Base-by-base conservation (phyloP, 2,888 invertebrate species). In the Watsonalla binaria region DNA sequence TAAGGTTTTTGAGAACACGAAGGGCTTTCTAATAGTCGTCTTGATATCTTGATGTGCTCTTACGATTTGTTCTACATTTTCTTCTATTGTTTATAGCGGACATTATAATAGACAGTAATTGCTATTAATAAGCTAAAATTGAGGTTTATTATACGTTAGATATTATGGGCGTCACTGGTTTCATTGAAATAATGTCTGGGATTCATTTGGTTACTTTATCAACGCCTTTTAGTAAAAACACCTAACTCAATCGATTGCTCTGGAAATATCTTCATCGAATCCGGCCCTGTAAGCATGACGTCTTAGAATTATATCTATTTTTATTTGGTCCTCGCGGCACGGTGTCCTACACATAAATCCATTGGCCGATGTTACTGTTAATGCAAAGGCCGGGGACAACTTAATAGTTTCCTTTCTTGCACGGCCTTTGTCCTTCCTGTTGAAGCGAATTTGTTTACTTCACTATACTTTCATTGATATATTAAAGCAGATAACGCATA, bases 391-490 rank as follows among this genome's bases (percentile, higher is more conserved):
- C 70, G 78, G 72, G 76, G 89, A 89, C 87, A 87, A 83, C 74
- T 88, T 89, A 84, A 89, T 88, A 81, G 86, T 82, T 87, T 89
- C 86, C 87, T 82, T 75, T 78, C 71, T 68, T 76, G 11, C 42
- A 5, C 78, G 66, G 63, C 66, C 65, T 66, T 68, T 65, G 67
- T 62, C 64, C 61, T 74, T 76, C 77, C 76, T 74, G 68, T 61
- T 70, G 60, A 52, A 62, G 57, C 62, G 64, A 66, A 70, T 63
- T 62, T 62, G 55, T 57, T 60, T 59, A 68, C 59, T 61, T 59
- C 66, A 61, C 59, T 58, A 60, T 54, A 51, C 55, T 56, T 54
- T 56, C 52, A 37, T 37, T 37, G 37, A 8, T 24, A 24, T 24
- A 24, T n/a, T n/a, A n/a, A n/a, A n/a, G n/a, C n/a, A n/a, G n/a